Evolutionary conservation across 2,113 vertebrate species (phyloP).

Genomic region (Suricata suricatta): DNA sequence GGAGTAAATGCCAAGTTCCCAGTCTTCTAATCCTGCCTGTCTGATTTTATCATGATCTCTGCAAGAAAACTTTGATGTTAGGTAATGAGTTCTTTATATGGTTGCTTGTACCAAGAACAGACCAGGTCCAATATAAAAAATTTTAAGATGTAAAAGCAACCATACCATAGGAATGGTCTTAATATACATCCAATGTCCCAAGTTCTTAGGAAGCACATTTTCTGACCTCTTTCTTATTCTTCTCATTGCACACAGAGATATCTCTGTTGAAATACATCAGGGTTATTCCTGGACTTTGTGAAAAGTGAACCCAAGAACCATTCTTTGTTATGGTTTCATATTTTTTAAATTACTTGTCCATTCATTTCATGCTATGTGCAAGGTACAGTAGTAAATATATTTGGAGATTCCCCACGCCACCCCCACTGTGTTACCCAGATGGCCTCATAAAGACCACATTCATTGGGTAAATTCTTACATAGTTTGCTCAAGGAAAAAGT

Average conservation of each 20-base stretch:
- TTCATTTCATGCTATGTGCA: not conserved
- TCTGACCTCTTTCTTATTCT: not conserved
- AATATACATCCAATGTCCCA: not conserved
- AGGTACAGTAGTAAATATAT: not conserved
- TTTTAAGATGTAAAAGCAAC: not conserved
- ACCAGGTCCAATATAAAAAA: not conserved
- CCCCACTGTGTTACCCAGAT: not conserved
- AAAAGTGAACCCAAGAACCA: not conserved
- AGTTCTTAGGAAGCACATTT: not conserved
- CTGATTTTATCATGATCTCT: not conserved
- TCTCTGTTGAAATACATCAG: slow-evolving; percentile 1
- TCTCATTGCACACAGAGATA: not conserved
- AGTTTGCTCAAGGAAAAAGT: slow-evolving; percentile 45
- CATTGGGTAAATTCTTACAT: not conserved
- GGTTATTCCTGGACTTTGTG: not conserved
- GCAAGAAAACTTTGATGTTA: not conserved
- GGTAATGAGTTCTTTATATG: not conserved
- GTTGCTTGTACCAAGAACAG: not conserved
- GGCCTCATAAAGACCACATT: not conserved
- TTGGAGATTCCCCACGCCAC: not conserved
- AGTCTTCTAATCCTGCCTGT: not conserved
- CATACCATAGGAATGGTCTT: not conserved
- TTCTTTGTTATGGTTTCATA: not conserved
- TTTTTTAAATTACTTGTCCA: not conserved
- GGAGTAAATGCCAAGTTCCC: not conserved